These are phyloP conservation scores for Luehdorfia chinensis DNA, from an alignment of 1,140 invertebrate species.

Conservation along the genomic window DNA sequence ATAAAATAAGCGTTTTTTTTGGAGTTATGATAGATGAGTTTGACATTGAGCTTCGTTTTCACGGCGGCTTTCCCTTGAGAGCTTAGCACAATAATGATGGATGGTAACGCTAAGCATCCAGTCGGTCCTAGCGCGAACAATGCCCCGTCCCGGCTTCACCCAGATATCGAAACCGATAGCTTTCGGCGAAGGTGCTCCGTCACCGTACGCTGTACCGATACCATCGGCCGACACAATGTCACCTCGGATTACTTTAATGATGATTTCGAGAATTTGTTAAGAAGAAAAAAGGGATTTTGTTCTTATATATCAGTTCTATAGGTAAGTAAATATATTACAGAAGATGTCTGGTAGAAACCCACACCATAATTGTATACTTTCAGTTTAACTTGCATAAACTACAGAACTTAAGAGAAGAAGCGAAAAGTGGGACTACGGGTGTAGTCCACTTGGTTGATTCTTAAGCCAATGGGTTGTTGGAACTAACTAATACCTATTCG, in stretches of 20 bases:
- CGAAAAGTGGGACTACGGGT: no score
- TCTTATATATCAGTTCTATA: no score
- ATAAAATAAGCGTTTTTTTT: not conserved
- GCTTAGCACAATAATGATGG: constrained; percentile 50
- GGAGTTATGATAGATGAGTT: not conserved
- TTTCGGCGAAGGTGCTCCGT: constrained; percentile 63
- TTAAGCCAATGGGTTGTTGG: no score
- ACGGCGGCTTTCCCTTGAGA: constrained; percentile 44
- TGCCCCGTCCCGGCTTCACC: constrained; percentile 25
- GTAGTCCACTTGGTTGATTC: no score
- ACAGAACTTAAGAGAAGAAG: no score
- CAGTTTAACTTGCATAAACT: no score
- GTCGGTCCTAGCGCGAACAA: constrained; percentile 26
- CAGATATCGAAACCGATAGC: constrained; percentile 41
- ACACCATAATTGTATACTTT: no score
- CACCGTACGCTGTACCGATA: constrained; percentile 40
- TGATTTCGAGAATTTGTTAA: constrained; percentile 7
- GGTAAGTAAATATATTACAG: no score
- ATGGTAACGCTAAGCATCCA: constrained; percentile 28
- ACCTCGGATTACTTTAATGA: constrained; percentile 31
- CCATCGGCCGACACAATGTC: constrained; percentile 31
- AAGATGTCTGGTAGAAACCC: no score
- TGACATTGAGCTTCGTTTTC: constrained; percentile 17
- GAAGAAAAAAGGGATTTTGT: no score
- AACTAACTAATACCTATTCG: constrained; percentile 14